phyloP scores from a whole-genome alignment of 2,797 vertebrate species.

The Meda fulgida region DNA sequence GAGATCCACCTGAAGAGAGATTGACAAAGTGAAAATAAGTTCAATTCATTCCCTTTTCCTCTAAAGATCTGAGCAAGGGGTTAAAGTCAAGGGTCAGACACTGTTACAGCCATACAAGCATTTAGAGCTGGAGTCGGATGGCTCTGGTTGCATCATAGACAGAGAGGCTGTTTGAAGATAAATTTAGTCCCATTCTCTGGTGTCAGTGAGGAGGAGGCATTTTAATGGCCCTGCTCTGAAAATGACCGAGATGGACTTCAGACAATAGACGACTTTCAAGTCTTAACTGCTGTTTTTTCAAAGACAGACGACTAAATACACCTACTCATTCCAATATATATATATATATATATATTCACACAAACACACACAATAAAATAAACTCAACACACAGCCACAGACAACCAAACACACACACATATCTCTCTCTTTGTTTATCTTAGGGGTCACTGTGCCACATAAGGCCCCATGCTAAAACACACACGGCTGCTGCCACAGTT shows the following conservation, averaged over 20 bases:
- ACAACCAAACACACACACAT: constrained; percentile 12
- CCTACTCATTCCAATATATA: constrained; percentile 65
- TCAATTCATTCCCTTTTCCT: constrained; percentile 55
- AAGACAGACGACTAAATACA: constrained; percentile 59
- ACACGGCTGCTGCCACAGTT: constrained; percentile 77
- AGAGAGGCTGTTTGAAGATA: constrained; percentile 72
- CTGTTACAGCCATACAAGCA: constrained; percentile 16
- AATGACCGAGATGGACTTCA: constrained; percentile 72
- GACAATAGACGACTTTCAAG: constrained; percentile 72
- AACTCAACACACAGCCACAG: not conserved
- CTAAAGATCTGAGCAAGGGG: constrained; percentile 54
- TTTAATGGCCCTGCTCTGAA: constrained; percentile 67
- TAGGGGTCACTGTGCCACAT: constrained; percentile 82
- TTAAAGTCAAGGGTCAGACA: constrained; percentile 36
- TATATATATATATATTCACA: constrained; percentile 69
- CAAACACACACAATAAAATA: constrained; percentile 36
- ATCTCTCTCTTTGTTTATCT: constrained; percentile 76
- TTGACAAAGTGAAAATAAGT: constrained; percentile 22
- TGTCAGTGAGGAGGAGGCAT: constrained; percentile 70
- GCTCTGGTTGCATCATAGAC: constrained; percentile 66
- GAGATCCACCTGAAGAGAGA: constrained; percentile 10
- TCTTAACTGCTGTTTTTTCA: constrained; percentile 72
- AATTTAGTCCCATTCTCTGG: constrained; percentile 76
- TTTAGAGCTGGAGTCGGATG: constrained; percentile 62
- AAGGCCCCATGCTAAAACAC: constrained; percentile 81